These are phyloP conservation scores for Myathropa florea DNA, from an alignment of 2,888 invertebrate species.

Conservation along the genomic window DNA sequence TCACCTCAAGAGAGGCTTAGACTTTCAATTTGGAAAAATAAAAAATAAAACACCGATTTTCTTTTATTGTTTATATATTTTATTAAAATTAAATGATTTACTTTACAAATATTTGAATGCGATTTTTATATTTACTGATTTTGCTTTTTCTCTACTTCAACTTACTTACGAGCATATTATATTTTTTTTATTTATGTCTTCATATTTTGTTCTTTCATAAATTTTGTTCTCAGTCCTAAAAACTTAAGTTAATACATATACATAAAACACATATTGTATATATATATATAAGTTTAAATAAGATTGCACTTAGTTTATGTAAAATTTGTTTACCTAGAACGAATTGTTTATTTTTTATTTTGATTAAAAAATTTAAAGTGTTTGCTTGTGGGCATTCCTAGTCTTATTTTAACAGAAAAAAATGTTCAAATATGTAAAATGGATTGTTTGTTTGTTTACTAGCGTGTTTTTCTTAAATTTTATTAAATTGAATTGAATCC, in stretches of 20 bases:
- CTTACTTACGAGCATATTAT: neutral
- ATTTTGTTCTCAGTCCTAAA: constrained; percentile 59
- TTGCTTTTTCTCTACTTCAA: neutral
- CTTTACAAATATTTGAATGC: constrained; percentile 60
- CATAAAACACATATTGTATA: neutral
- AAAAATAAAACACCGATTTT: too few relatives aligned
- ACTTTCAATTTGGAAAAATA: too few relatives aligned
- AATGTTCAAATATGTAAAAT: constrained; percentile 1
- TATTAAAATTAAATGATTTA: constrained; percentile 66
- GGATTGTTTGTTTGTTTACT: neutral
- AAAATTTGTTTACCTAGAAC: constrained; percentile 66
- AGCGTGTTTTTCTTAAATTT: neutral
- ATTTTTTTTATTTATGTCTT: constrained; percentile 25
- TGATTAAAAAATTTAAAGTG: constrained; percentile 10
- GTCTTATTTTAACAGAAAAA: neutral
- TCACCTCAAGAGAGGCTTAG: too few relatives aligned
- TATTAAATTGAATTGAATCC: neutral
- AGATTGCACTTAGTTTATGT: constrained; percentile 67
- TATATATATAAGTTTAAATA: constrained; percentile 49
- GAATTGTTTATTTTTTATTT: constrained; percentile 6
- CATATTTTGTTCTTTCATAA: constrained; percentile 14
- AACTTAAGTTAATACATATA: constrained; percentile 28
- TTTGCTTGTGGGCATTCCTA: constrained; percentile 38
- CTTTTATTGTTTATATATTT: constrained; percentile 42
- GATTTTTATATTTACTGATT: constrained; percentile 3